Base-by-base conservation (phyloP, 1,140 invertebrate species). In the Octopus bimaculoides region DNA sequence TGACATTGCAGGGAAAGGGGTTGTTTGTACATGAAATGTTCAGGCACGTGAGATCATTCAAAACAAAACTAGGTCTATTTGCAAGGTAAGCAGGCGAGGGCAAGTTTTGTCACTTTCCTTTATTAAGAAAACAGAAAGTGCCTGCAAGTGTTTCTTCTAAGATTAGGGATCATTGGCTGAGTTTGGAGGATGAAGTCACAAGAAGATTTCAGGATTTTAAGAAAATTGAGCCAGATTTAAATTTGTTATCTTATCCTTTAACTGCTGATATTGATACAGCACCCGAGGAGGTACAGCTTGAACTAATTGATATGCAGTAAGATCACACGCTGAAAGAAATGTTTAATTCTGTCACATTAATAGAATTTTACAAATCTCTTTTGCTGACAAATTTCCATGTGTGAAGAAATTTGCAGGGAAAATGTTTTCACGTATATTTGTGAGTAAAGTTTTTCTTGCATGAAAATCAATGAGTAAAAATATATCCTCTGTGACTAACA, bases 371-470 rank as follows among this genome's bases (percentile, higher is more conserved):
- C 9, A 61, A 61, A 61, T 61, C 56, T 61, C 56, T 61, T 12
- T 61, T 61, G 4, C 56, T 61, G 56, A 61, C 56, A 61, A 61
- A 61, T 12, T 61, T 61, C 4, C 17, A 61, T 61, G 56, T 61
- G 56, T 61, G 56, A 61, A 61, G 56, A 61, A 61, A 61, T 61
- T 61, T 61, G 56, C 17, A 61, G 56, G 56, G 56, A 61, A 61
- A 61, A 61, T 61, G 56, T 41, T 41, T 61, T 61, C 56, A 61
- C 56, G 1, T 61, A 61, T 61, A 61, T 61, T 61, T 61, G 56
- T 61, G 56, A 61, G 17, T 9, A 61, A 61, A 61, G 56, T 12
- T 61, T 61, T 61, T 41, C 26, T 41, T 41, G 1, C 26, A 41
- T 41, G 26, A 41, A 41, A 41, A 41, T 41, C 26, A 3, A 41